Evolutionary conservation across 2,888 invertebrate species (phyloP).

Genomic region (Keiferia lycopersicella): DNA sequence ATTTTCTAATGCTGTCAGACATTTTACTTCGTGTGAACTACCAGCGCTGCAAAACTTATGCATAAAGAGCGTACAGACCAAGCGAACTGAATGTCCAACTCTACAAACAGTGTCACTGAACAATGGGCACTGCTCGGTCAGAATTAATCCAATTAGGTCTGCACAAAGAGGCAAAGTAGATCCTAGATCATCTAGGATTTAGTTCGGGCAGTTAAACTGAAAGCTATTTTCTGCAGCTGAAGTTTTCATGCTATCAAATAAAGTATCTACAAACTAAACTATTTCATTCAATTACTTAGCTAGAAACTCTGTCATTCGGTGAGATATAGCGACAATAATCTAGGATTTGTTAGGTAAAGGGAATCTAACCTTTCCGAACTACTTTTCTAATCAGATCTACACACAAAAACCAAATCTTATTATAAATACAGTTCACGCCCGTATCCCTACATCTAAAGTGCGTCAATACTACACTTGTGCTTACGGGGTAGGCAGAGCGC

Average conservation of each 20-base stretch:
- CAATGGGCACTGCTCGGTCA: conserved; percentile 30
- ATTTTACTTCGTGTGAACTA: no score
- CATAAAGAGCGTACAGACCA: conserved; percentile 1
- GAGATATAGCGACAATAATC: neutral
- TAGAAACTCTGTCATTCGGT: neutral
- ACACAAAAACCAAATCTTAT: neutral
- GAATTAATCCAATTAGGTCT: conserved; percentile 52
- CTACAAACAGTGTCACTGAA: conserved; percentile 18
- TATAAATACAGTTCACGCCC: no score
- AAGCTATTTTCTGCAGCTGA: neutral
- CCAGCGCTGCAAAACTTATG: neutral
- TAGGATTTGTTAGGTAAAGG: neutral
- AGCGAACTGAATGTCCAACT: conserved; percentile 2
- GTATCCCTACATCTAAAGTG: no score
- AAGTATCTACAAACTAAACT: no score
- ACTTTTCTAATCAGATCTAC: neutral
- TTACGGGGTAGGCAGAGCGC: no score
- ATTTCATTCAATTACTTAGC: neutral
- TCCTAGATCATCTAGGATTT: neutral
- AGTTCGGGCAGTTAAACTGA: neutral
- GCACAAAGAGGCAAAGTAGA: conserved; percentile 41
- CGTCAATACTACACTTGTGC: no score
- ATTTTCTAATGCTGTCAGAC: no score
- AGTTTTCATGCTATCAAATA: no score
- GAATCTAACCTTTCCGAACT: neutral